Percentiles rank a stretch among this genome's conserved stretches.
Conservation (phyloP, 2,113 vertebrate genomes). For the Semnornis frantzii region DNA sequence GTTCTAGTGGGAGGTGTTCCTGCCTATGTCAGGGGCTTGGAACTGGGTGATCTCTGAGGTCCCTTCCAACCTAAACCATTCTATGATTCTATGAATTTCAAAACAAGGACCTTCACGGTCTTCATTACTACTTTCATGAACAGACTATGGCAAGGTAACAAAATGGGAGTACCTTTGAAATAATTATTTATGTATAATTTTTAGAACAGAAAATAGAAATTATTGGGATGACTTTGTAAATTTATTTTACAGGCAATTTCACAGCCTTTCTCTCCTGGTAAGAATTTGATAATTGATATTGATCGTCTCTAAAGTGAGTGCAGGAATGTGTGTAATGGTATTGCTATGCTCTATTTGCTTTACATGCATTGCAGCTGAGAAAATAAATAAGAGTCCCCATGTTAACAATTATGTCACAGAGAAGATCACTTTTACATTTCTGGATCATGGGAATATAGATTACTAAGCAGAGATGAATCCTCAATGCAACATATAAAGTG, state of each 20-base stretch:
- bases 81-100: neutral
- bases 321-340: slow-evolving; percentile 64
- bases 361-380: slow-evolving; percentile 51
- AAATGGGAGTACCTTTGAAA: slow-evolving; percentile 13
- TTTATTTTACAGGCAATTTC: slow-evolving; percentile 68
- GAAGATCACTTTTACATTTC: slow-evolving; percentile 22
- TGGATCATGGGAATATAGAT: neutral
- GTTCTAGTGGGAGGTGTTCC: too few species aligned
- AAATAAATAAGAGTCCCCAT: slow-evolving; percentile 58
- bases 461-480: neutral
- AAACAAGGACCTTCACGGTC: neutral
- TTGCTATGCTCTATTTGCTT: slow-evolving; percentile 62
- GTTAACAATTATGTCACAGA: slow-evolving; percentile 51
- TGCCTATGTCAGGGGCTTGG: too few species aligned
- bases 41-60: too few species aligned
- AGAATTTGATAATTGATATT: slow-evolving; percentile 71
- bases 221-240: slow-evolving; percentile 48
- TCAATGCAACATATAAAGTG: neutral
- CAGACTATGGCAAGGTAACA: neutral
- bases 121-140: neutral
- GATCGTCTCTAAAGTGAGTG: slow-evolving; percentile 63
- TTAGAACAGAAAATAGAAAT: neutral
- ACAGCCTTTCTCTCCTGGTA: slow-evolving; percentile 43
- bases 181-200: slow-evolving; percentile 25
- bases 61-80: too few species aligned